These are phyloP conservation scores for Donacobius atricapilla DNA, from an alignment of 2,113 vertebrate species.

Conservation along the genomic window DNA sequence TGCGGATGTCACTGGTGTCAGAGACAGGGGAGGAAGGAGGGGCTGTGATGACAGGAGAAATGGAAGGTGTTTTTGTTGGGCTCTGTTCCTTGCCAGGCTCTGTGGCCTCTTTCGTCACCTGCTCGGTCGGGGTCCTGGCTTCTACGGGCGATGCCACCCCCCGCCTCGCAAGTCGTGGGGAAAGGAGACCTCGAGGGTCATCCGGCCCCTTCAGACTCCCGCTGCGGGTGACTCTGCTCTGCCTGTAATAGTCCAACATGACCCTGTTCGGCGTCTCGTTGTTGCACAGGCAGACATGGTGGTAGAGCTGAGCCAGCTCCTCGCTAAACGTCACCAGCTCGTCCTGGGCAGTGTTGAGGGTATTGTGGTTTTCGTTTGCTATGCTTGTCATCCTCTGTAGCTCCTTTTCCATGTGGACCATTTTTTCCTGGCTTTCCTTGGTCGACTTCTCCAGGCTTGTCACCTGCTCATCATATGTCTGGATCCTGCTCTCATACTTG, in stretches of 20 bases:
- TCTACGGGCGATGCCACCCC: slow-evolving; percentile 77
- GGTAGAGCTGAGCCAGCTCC: slow-evolving; percentile 96
- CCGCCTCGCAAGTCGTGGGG: slow-evolving; percentile 86
- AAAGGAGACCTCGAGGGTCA: slow-evolving; percentile 87
- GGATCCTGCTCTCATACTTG: slow-evolving; percentile 81
- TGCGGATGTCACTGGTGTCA: slow-evolving; percentile 88
- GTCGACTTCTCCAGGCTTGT: slow-evolving; percentile 80
- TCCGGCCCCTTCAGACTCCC: slow-evolving; percentile 92
- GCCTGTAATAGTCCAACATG: slow-evolving; percentile 97
- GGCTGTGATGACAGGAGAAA: slow-evolving; percentile 82
- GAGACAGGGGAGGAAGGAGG: slow-evolving; percentile 83
- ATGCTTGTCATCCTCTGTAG: slow-evolving; percentile 78
- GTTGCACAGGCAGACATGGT: slow-evolving; percentile 97
- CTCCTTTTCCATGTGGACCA: slow-evolving; percentile 86
- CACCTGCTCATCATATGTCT: slow-evolving; percentile 82
- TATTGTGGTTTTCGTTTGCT: slow-evolving; percentile 87
- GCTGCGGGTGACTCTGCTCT: slow-evolving; percentile 88
- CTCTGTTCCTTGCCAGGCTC: slow-evolving; percentile 78
- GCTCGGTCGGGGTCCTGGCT: slow-evolving; percentile 78
- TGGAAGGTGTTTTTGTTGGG: slow-evolving; percentile 77
- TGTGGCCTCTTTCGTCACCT: slow-evolving; percentile 78
- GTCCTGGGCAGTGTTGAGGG: slow-evolving; percentile 91
- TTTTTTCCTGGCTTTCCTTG: slow-evolving; percentile 84
- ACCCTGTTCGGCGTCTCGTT: slow-evolving; percentile 97
- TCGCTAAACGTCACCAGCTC: slow-evolving; percentile 97